Conservation (phyloP, 1,140 invertebrate species). For the Pollicipes pollicipes region DNA sequence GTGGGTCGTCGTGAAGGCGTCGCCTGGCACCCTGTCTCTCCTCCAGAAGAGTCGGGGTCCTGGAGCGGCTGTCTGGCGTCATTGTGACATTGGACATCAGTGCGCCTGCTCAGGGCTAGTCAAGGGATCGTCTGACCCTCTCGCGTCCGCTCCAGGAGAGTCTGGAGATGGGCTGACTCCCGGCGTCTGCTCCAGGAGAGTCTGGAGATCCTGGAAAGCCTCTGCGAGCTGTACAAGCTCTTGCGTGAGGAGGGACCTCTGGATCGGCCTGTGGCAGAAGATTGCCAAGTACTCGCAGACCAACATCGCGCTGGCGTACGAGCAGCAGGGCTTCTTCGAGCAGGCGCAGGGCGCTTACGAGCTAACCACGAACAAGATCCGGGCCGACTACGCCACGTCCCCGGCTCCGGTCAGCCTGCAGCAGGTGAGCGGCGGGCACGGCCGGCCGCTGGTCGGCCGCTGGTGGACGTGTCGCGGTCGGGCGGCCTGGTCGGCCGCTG, state of each 20-base stretch:
- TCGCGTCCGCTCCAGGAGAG: no score
- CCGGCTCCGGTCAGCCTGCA: slow-evolving; percentile 55
- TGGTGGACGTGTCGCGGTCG: no score
- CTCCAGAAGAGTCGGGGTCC: no score
- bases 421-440: slow-evolving; percentile 10
- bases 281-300: slow-evolving; percentile 79
- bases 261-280: slow-evolving; percentile 86
- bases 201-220: slow-evolving; percentile 47
- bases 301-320: slow-evolving; percentile 70
- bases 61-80: no score
- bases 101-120: no score
- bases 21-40: no score
- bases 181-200: background rate
- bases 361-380: slow-evolving; percentile 66
- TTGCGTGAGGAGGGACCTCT: slow-evolving; percentile 89
- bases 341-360: slow-evolving; percentile 79
- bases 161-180: no score
- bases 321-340: slow-evolving; percentile 92
- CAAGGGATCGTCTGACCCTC: no score
- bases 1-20: no score
- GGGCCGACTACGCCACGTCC: slow-evolving; percentile 57
- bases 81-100: no score
- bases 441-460: no score
- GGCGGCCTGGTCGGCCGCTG: no score
- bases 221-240: slow-evolving; percentile 74